Base-by-base conservation (phyloP, 2,113 vertebrate species). In the Proterorhinus semilunaris region DNA sequence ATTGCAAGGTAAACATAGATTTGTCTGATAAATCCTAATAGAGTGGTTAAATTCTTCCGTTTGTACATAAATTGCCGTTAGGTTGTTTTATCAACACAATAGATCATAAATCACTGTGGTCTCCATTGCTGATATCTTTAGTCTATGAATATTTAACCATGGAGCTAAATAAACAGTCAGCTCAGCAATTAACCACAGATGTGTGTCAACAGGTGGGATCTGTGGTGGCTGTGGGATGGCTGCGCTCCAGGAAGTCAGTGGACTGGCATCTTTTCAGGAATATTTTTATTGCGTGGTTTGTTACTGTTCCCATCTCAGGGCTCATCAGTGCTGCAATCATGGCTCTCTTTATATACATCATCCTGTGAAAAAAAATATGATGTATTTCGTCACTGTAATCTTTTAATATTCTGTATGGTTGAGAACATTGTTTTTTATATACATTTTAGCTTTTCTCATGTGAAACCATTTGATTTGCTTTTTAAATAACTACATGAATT, bases 261-360 rank as follows among this genome's bases (percentile, higher is more conserved):
- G 97, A 99, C 81, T 99, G 97, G 96, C 92, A 83, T 43, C 93
- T 99, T 52, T 98, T 99, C 87, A 94, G 96, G 51, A 99, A 98
- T 85, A 99, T 99, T 84, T 99, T 99, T 80, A 93, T 98, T 88
- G 96, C 97, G 47, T 99, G 97, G 97, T 99, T 99, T 0, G 97
- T 99, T 49, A 98, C 97, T 0, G 97, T 99, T 57, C 96, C 96
- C 1, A 96, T 99, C 71, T 95, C 96, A 0, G 96, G 96, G 0
- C 71, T 98, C 15, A 95, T 99, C 87, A 99, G 97, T 0, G 95
- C 97, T 1, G 96, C 93, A 68, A 95, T 98, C 63, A 99, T 98
- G 97, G 95, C 96, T 0, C 62, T 98, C 45, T 94, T 99, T 87
- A 93, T 81, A 4, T 93, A 90, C 0, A 88, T 89, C 3, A 64